Base-by-base conservation (phyloP, 1,140 invertebrate species). In the Argopecten irradians region DNA sequence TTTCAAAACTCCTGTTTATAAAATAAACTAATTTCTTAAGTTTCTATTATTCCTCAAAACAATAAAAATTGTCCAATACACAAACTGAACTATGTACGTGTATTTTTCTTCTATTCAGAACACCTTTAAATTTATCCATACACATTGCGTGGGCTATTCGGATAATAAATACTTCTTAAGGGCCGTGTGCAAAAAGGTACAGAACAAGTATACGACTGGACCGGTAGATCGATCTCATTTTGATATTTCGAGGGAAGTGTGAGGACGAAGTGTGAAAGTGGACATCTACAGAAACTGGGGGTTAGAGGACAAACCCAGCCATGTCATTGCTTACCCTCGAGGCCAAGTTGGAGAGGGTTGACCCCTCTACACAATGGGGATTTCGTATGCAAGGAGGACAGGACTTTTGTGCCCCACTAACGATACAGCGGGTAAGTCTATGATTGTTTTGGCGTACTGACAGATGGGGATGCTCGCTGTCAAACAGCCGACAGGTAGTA, bases 381-480 rank as follows among this genome's bases (percentile, higher is more conserved):
- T 98, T 99, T 94, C 97, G 98, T 92, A 97, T 99, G 92, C 97
- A 98, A 89, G 98, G 98, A 93, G 98, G 98, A 92, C 97, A 97
- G 89, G 98, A 99, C 96, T 97, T 98, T 92, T 97, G 97, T 93
- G 97, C 97, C n/a, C 98, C 98, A 84, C 96, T 99, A 93, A 97
- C 93, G 13, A 95, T 95, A 89, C 92, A 93, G 82, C 92, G 91
- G 90, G 94, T 95, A 91, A 93, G 93, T 92, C 82, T 39, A 32
- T 22, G 43, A 86, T 46, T 71, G 55, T 71, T 71, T 71, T 71
- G 55, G 55, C 55, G n/a, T 28, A 28, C 22, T 71, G 55, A 71
- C 55, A 71, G 55, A 22, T 71, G 22, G 55, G 55, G 55, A 71
- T 71, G 55, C 55, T 71, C n/a, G 55, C 22, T 71, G 22, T 71